These are phyloP conservation scores for Calonectris borealis DNA, from an alignment of 2,113 vertebrate genomes.

Conservation along the genomic window DNA sequence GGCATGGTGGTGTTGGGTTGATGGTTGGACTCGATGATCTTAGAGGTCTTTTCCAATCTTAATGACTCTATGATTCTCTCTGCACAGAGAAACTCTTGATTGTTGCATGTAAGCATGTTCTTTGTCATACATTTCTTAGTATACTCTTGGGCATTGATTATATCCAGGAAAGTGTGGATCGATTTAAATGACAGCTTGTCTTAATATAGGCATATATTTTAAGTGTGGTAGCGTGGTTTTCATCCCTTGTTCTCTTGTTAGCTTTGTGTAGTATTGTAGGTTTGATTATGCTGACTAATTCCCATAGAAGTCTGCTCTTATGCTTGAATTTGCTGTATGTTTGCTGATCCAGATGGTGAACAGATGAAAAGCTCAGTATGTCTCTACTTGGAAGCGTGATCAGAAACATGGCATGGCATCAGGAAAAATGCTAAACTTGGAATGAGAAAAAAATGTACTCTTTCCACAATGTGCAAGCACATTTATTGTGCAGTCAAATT, in stretches of 20 bases:
- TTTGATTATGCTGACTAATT: conserved; percentile 17
- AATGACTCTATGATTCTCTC: too few relatives aligned
- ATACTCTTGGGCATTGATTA: background rate
- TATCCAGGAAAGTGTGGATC: background rate
- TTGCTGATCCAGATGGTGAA: conserved; percentile 50
- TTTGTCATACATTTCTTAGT: background rate
- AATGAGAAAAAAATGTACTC: background rate
- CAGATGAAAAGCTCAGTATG: conserved; percentile 56
- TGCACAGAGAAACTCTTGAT: background rate
- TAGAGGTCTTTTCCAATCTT: too few relatives aligned
- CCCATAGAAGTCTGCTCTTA: background rate
- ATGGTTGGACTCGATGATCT: too few relatives aligned
- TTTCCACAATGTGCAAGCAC: background rate
- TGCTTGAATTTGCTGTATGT: background rate
- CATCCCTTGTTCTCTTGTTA: background rate
- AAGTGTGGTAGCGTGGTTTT: background rate
- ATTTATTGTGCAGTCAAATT: background rate
- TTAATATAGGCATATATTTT: background rate
- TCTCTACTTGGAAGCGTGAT: background rate
- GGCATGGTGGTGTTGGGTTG: too few relatives aligned
- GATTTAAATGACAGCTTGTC: background rate
- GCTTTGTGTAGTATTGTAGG: background rate
- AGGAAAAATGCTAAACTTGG: background rate
- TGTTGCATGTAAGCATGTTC: background rate
- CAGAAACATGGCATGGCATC: background rate